phyloP scores from a whole-genome alignment of 2,888 invertebrate species.

The Ormyrus nitidulus region DNA sequence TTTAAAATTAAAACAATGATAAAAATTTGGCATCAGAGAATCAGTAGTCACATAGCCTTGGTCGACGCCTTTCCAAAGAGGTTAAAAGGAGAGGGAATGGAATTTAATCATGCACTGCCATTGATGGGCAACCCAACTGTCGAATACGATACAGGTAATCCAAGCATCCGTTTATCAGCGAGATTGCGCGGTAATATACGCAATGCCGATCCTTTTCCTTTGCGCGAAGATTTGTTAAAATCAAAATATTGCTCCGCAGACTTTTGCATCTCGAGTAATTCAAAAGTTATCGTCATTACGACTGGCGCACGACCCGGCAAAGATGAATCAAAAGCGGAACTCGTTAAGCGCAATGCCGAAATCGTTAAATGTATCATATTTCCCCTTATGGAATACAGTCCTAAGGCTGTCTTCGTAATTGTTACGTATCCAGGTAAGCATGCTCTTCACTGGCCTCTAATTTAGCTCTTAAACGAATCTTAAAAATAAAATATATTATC shows the following conservation, averaged over 20 bases:
- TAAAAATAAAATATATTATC: background rate
- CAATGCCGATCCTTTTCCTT: background rate
- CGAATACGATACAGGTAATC: slow-evolving; percentile 78
- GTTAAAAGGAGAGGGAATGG: slow-evolving; percentile 81
- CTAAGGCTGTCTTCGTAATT: slow-evolving; percentile 77
- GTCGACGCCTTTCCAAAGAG: slow-evolving; percentile 80
- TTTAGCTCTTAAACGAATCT: no score
- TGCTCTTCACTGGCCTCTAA: background rate
- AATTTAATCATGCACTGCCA: slow-evolving; percentile 79
- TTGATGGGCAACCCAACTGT: slow-evolving; percentile 78
- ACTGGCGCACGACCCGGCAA: slow-evolving; percentile 78
- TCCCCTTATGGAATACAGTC: slow-evolving; percentile 77
- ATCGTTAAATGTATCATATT: slow-evolving; percentile 78
- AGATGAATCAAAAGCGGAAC: slow-evolving; percentile 76
- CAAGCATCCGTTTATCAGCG: no score
- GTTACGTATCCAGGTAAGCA: slow-evolving; percentile 77
- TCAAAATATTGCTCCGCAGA: slow-evolving; percentile 66
- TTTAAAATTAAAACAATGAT: no score
- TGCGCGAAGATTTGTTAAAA: background rate
- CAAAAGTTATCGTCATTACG: slow-evolving; percentile 78
- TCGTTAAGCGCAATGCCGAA: slow-evolving; percentile 78
- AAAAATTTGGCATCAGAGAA: slow-evolving; percentile 71
- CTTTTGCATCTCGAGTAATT: slow-evolving; percentile 76
- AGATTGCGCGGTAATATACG: background rate
- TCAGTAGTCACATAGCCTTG: slow-evolving; percentile 79